Base-by-base conservation (phyloP, 2,797 vertebrate species). In the Siniperca obscura region DNA sequence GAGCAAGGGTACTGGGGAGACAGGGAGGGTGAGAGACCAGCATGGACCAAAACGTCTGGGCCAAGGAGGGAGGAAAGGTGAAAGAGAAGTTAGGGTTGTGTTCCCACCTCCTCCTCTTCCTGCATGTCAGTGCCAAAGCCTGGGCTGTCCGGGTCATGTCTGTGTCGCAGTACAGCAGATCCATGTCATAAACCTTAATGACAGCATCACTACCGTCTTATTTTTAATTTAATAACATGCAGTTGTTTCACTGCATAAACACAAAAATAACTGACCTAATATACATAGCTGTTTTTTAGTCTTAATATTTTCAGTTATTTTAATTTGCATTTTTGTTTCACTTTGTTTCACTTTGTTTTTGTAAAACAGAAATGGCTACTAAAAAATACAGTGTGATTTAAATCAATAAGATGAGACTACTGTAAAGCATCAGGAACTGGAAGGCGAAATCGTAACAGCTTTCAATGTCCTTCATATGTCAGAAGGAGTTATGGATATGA, bases 1-100 rank as follows among this genome's bases (percentile, higher is more conserved):
- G 96, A 97, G 97, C 96, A 95, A 97, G 95, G 96, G 95, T 96
- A 96, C 93, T 57, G 61, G 77, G 77, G 66, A 86, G 95, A 96
- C 96, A 93, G 94, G 95, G 95, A 95, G 93, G 95, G 95, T 91
- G 93, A 96, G 96, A 97, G 96, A 97, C 95, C 62, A 94, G 76
- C 70, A 16, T 76, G 76, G 75, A 74, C 82, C 71, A 76, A 78
- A 81, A 89, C 1, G 78, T 92, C 80, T 80, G 80, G 81, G 70
- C 78, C 10, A 78, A 72, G 75, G 73, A 86, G 76, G 82, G 80
- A 77, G 87, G 82, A 86, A 90, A 90, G 90, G 88, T 86, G 78
- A 88, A 87, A 81, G 77, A 86, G 72, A 89, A 86, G 74, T 83
- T 76, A 65, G 70, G 67, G 81, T 94, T 93, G 94, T 92, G 94